Evolutionary conservation across 2,113 vertebrate genomes (phyloP).

Genomic region (Aspidoscelis tigris): DNA sequence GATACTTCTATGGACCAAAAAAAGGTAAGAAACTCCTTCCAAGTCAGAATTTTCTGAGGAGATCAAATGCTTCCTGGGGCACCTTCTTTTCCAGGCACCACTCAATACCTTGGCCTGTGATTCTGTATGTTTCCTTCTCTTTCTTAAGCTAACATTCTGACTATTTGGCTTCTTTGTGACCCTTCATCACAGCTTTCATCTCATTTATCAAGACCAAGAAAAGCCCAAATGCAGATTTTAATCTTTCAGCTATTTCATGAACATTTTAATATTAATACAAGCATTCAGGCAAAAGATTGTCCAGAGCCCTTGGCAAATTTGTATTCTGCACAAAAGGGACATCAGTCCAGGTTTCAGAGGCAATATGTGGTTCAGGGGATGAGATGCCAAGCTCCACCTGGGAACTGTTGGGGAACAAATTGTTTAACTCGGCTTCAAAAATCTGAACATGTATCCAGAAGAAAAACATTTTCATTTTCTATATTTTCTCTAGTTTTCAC

Average conservation of each 20-base stretch:
- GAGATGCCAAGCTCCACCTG: background rate
- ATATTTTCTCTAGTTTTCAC: too few relatives aligned
- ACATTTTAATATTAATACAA: constrained; percentile 44
- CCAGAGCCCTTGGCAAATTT: background rate
- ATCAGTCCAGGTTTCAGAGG: background rate
- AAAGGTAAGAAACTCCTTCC: too few relatives aligned
- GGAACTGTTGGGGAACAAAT: background rate
- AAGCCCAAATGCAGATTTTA: constrained; percentile 16
- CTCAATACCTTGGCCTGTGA: constrained; percentile 24
- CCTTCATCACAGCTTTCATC: constrained; percentile 57
- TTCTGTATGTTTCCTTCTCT: constrained; percentile 36
- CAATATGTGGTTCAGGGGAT: background rate
- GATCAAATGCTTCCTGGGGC: constrained; percentile 32
- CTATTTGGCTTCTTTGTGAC: constrained; percentile 34
- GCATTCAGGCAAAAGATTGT: constrained; percentile 33
- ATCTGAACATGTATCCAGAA: background rate
- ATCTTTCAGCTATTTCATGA: constrained; percentile 36
- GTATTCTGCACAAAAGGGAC: constrained; percentile 20
- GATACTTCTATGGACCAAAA: too few relatives aligned
- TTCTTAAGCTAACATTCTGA: constrained; percentile 56
- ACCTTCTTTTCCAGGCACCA: background rate
- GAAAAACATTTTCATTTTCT: background rate
- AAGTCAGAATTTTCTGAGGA: background rate
- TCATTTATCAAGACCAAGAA: constrained; percentile 34
- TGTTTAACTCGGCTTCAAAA: background rate